These are phyloP conservation scores for Crossaster papposus DNA, from an alignment of 53 echinoderm and acorn worm genomes.

Conservation along the genomic window DNA sequence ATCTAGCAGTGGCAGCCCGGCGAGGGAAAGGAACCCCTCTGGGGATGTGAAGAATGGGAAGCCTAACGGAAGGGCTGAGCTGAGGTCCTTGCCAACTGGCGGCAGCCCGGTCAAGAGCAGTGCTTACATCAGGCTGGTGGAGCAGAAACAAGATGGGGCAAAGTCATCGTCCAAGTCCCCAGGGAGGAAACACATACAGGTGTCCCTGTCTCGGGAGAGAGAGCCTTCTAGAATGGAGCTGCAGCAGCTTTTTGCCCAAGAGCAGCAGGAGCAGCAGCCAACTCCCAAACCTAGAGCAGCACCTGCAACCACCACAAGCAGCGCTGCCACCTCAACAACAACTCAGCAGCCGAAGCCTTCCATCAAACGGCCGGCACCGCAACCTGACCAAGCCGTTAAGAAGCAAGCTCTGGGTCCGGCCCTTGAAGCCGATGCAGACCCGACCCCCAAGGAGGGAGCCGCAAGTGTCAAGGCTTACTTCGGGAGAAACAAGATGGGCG, in stretches of 20 bases:
- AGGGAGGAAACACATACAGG: constrained; percentile 45
- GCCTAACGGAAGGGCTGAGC: constrained; percentile 14
- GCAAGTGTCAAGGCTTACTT: constrained; percentile 48
- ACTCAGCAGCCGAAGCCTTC: constrained; percentile 40
- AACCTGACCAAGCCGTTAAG: constrained; percentile 55
- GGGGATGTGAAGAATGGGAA: not conserved
- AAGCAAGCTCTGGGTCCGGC: constrained; percentile 48
- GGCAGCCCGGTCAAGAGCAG: constrained; percentile 47
- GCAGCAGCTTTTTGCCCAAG: constrained; percentile 39
- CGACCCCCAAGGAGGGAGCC: not conserved
- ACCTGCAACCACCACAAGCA: constrained; percentile 19
- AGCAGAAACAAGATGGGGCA: not conserved
- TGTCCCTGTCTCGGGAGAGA: constrained; percentile 52
- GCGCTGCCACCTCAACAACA: constrained; percentile 30
- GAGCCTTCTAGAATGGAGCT: constrained; percentile 35
- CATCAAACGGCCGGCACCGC: constrained; percentile 48
- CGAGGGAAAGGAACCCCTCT: not conserved
- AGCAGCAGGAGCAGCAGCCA: constrained; percentile 37
- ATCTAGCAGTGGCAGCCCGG: not conserved
- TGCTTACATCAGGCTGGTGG: constrained; percentile 10
- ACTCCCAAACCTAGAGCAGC: constrained; percentile 48
- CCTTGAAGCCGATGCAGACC: not conserved
- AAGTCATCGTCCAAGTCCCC: constrained; percentile 18
- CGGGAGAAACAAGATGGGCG: constrained; percentile 48
- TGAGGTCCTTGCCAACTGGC: constrained; percentile 34